Base-by-base conservation (phyloP, 53 echinoderm and acorn worm genomes). In the Temnopleurus reevesii region DNA sequence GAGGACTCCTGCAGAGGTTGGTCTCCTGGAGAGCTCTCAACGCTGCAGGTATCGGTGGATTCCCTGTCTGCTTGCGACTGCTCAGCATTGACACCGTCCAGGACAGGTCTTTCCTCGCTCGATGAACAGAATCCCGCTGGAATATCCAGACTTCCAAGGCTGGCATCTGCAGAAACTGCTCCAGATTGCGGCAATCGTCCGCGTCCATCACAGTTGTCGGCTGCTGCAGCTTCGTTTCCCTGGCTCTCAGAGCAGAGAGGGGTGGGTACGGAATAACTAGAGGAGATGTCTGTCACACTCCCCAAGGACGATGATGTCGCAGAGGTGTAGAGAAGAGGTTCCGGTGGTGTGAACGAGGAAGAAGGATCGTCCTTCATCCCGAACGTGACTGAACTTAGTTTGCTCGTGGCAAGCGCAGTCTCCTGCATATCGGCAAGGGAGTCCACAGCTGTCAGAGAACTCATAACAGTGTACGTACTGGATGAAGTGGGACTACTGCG, bases 381-480 rank as follows among this genome's bases (percentile, higher is more conserved):
- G 19, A 91, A 86, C 9, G 91, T 63, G 26, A 94, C 94, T 15
- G 96, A 91, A 71, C 94, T 91, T 24, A 96, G 92, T 81, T 92
- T 96, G 86, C 92, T 96, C 44, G 96, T 96, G 81, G 96, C 96
- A 3, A 94, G 80, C 18, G 92, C 94, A 17, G 96, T 96, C 80
- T 96, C 94, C 33, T 92, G 90, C 86, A 92, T 92, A 41, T 94
- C 96, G 18, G 94, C 94, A 23, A 96, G 89, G 79, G 96, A 93
- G 87, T 96, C 94, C 6, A 92, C 93, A 19, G 90, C 90, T 36
- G 80, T 90, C 90, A 94, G 66, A 19, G 94, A 90, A 87, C 76
- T 94, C 91, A 94, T 53, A 46, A 94, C 91, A 24, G 94, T 94
- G 61, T 91, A 94, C 5, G 90, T 91, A 57, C 91, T 94, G 26